These are phyloP conservation scores for Anolis carolinensis DNA, from an alignment of 2,113 vertebrate species.

Conservation along the genomic window DNA sequence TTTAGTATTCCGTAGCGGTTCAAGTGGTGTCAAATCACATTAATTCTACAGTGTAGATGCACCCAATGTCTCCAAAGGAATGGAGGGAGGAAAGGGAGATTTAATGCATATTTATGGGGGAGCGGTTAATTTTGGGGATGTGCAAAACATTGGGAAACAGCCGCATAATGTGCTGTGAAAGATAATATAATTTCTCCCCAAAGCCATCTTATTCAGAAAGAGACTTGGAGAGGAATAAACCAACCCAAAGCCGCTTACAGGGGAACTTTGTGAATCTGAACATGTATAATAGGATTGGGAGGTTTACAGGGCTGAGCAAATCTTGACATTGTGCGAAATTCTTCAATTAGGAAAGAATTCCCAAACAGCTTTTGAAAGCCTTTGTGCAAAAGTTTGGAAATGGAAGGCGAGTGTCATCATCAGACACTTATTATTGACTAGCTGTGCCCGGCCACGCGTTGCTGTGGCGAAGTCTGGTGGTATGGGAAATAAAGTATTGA, in stretches of 20 bases:
- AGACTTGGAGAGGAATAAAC: slow-evolving; percentile 51
- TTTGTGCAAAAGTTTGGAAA: not conserved
- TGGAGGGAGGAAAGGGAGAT: slow-evolving; percentile 18
- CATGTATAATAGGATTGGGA: slow-evolving; percentile 64
- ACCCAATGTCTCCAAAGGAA: slow-evolving; percentile 49
- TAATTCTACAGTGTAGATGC: no score
- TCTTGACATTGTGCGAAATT: slow-evolving; percentile 30
- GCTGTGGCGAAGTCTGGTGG: no score
- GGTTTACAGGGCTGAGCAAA: slow-evolving; percentile 54
- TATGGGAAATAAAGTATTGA: no score
- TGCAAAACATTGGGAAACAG: slow-evolving; percentile 29
- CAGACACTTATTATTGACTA: not conserved
- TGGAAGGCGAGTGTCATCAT: not conserved
- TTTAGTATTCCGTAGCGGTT: no score
- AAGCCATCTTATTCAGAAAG: slow-evolving; percentile 32
- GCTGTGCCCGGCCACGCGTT: accelerated
- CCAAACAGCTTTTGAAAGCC: not conserved
- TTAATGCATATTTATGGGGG: slow-evolving; percentile 15
- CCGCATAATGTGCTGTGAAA: slow-evolving; percentile 12
- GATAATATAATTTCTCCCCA: slow-evolving; percentile 20
- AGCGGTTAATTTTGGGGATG: no score
- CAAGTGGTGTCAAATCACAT: no score
- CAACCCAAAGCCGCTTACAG: slow-evolving; percentile 51
- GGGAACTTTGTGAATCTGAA: slow-evolving; percentile 49
- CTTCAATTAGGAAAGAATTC: slow-evolving; percentile 51